These are phyloP conservation scores for Bombus huntii DNA, from an alignment of 1,140 invertebrate species.

Conservation along the genomic window DNA sequence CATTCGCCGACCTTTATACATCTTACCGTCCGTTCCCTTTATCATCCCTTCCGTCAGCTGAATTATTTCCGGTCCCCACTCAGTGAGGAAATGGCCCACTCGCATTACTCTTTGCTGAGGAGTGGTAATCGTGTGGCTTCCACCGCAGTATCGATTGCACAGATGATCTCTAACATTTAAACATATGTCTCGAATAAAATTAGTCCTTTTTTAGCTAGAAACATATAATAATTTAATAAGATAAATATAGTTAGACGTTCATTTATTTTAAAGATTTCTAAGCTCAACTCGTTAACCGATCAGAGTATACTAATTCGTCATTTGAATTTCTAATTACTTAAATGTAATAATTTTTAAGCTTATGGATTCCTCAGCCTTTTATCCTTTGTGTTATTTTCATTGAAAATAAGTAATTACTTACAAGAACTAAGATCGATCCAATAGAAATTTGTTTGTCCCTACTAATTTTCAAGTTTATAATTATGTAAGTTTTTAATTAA, in stretches of 20 bases:
- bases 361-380: neutral
- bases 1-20: slow-evolving; percentile 67
- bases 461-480: neutral
- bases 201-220: neutral
- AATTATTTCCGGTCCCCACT: slow-evolving; percentile 85
- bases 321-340: too few relatives aligned
- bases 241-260: neutral
- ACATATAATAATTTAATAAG: neutral
- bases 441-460: neutral
- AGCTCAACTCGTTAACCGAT: too few relatives aligned
- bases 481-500: neutral
- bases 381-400: neutral
- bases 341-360: neutral
- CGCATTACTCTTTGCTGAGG: slow-evolving; percentile 85
- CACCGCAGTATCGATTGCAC: slow-evolving; percentile 88
- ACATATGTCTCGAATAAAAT: neutral
- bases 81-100: slow-evolving; percentile 84
- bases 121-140: slow-evolving; percentile 87
- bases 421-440: neutral
- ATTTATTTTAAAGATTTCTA: neutral
- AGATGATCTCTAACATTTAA: slow-evolving; percentile 82
- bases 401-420: neutral
- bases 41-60: slow-evolving; percentile 81
- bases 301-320: too few relatives aligned
- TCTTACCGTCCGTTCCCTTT: slow-evolving; percentile 82